Base-by-base conservation (phyloP, 2,113 vertebrate genomes). In the Odontophorus gujanensis region DNA sequence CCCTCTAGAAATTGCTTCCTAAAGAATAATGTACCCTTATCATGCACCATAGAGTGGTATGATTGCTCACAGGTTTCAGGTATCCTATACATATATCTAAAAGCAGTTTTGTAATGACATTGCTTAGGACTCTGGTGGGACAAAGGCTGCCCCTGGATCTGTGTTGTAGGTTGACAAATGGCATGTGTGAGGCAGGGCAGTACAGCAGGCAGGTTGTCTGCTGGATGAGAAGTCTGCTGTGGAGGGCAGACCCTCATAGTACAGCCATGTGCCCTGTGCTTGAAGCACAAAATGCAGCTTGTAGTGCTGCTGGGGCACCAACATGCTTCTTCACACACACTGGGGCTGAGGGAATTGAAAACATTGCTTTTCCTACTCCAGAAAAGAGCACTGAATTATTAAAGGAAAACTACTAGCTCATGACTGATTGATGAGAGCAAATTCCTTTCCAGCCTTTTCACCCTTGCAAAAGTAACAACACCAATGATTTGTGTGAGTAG, bases 301-400 rank as follows among this genome's bases (percentile, higher is more conserved):
- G 0, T 1, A 8, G 34, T 30, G 34, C 38, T 48, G 1, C 30
- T 7, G 61, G 30, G 43, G 3, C 2, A 0, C 57, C 79, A 69
- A 5, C 2, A 2, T 50, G 30, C 63, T 63, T 81, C 5, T 74
- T 83, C 2, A 1, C 76, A 43, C 47, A 25, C 1, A 0, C 50
- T 74, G 66, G 53, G 9, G 63, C 55, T 10, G 1, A 55, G 2
- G 0, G 63, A 81, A 53, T 10, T 53, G 62, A 72, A 81, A 66
- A 32, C 11, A 1, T 8, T n/a, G 43, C 63, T 89, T 57, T 40
- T 61, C 55, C 30, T 67, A 40, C 72, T 85, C 42, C 51, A 51
- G 72, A 68, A 69, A 62, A 43, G n/a, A 53, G 7, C 1, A 0
- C 20, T 91, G 7, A 18, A 91, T 83, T 89, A 89, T 85, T 89